phyloP scores from a whole-genome alignment of 1,140 invertebrate genomes.

The Sarcophaga bullata region DNA sequence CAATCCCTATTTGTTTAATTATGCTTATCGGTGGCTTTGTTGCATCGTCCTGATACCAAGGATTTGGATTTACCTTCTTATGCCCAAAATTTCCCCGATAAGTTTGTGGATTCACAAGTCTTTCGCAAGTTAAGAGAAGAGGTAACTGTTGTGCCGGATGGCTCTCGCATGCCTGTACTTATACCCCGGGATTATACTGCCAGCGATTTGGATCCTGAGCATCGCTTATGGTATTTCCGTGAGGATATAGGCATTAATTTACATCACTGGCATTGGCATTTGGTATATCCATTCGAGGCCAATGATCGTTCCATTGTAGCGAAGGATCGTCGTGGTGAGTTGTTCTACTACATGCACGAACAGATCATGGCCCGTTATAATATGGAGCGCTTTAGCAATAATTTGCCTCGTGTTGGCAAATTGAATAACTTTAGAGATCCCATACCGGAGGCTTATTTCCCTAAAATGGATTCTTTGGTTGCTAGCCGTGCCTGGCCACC shows the following conservation, averaged over 20 bases:
- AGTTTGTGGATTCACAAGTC: conserved; percentile 79
- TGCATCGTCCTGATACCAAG: conserved; percentile 81
- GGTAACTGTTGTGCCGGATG: conserved; percentile 72
- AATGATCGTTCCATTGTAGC: conserved; percentile 69
- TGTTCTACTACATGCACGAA: conserved; percentile 84
- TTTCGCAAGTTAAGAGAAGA: conserved; percentile 77
- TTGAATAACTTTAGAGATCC: conserved; percentile 72
- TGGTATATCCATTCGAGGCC: conserved; percentile 79
- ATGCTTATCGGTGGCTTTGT: conserved; percentile 79
- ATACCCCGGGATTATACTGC: conserved; percentile 82
- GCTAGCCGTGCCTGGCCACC: conserved; percentile 74
- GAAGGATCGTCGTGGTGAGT: conserved; percentile 78
- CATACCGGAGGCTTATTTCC: conserved; percentile 78
- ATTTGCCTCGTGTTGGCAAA: conserved; percentile 69
- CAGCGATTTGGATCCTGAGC: conserved; percentile 77
- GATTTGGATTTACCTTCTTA: conserved; percentile 76
- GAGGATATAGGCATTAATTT: conserved; percentile 80
- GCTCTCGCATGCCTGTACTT: conserved; percentile 73
- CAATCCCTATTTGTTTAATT: conserved; percentile 82
- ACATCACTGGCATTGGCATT: conserved; percentile 88
- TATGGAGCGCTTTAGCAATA: conserved; percentile 75
- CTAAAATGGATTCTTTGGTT: conserved; percentile 76
- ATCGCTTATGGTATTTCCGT: conserved; percentile 76
- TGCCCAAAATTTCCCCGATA: conserved; percentile 80
- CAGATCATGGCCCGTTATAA: conserved; percentile 77